Percentiles rank a stretch among this genome's conserved stretches.
Evolutionary conservation across 1,140 invertebrate species (phyloP).

Genomic region (Bombus affinis): DNA sequence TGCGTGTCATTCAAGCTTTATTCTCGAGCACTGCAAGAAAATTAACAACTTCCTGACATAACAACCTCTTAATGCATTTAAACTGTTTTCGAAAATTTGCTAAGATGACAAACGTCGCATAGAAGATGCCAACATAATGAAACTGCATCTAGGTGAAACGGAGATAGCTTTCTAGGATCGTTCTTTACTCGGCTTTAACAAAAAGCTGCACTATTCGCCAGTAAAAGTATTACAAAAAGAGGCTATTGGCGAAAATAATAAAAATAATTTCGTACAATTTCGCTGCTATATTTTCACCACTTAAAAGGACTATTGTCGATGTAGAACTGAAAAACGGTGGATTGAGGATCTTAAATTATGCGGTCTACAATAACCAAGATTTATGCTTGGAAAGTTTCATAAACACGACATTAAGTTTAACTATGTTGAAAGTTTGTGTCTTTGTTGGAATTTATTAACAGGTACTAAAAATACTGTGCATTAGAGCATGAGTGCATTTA

Average conservation of each 20-base stretch:
- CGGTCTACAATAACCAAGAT: not conserved
- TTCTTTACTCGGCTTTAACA: not conserved
- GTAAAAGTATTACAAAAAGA: slow-evolving; percentile 11
- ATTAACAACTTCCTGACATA: not conserved
- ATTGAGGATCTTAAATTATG: not conserved
- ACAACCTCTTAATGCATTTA: too few relatives aligned
- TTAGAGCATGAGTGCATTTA: too few relatives aligned
- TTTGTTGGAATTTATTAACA: not conserved
- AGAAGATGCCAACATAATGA: not conserved
- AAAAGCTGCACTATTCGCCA: slow-evolving; percentile 15
- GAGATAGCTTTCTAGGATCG: slow-evolving; percentile 11
- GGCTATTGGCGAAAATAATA: slow-evolving; percentile 8
- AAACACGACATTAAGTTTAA: not conserved
- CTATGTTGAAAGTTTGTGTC: not conserved
- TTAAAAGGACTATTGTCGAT: not conserved
- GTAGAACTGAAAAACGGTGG: not conserved
- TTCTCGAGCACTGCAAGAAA: not conserved
- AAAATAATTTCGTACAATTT: not conserved
- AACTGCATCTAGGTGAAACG: slow-evolving; percentile 8
- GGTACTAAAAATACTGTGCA: not conserved
- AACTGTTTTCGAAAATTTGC: not conserved
- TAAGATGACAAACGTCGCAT: not conserved
- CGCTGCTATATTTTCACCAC: not conserved
- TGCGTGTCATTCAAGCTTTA: not conserved
- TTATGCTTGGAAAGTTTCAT: not conserved